Evolutionary conservation across 2,888 invertebrate species (phyloP).

Genomic region (Apamea monoglypha): DNA sequence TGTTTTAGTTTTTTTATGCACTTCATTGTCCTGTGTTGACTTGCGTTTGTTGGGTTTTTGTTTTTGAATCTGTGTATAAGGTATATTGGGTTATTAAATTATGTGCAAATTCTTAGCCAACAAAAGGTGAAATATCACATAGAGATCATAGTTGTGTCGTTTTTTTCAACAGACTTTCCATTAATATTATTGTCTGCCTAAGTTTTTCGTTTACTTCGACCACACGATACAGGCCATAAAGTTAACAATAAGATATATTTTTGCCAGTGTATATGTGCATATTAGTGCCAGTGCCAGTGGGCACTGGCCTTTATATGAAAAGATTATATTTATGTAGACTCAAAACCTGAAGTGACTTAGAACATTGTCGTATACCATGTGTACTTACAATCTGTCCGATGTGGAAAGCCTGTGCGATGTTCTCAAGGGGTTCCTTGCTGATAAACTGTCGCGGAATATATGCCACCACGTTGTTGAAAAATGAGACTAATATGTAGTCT

Average conservation of each 20-base stretch:
- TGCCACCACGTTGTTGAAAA: constrained; percentile 90
- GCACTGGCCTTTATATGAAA: background rate
- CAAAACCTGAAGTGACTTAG: background rate
- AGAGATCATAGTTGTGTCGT: background rate
- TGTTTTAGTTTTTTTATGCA: constrained; percentile 51
- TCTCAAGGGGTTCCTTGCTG: constrained; percentile 73
- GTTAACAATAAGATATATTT: background rate
- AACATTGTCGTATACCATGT: background rate
- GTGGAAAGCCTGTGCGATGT: constrained; percentile 86
- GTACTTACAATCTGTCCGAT: constrained; percentile 91
- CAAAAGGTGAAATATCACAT: background rate
- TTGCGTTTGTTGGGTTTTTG: constrained; percentile 72
- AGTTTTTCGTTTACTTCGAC: background rate
- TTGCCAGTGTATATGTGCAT: too few species aligned
- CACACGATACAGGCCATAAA: background rate
- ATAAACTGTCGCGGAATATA: constrained; percentile 83
- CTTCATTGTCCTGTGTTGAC: constrained; percentile 14
- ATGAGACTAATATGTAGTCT: constrained; percentile 89
- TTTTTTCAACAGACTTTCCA: background rate
- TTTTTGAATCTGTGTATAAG: constrained; percentile 71
- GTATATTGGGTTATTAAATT: background rate
- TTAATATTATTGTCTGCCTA: background rate
- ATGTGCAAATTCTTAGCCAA: background rate
- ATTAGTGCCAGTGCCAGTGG: too few species aligned
- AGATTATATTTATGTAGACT: background rate